Evolutionary conservation across 2,113 vertebrate species (phyloP).

Genomic region (Zootoca vivipara): DNA sequence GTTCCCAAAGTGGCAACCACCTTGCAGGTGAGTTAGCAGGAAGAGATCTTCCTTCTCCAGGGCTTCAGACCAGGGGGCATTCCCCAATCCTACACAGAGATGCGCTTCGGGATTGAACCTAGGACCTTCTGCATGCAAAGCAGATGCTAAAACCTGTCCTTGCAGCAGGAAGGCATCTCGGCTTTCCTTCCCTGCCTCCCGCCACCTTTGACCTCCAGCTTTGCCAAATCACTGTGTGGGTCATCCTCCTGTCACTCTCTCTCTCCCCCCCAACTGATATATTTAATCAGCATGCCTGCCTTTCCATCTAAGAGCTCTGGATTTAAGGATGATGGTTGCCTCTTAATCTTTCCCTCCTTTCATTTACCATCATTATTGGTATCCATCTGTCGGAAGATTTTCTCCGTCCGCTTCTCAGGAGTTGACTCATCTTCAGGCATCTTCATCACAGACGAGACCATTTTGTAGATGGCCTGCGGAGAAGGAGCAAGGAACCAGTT

Average conservation of each 20-base stretch:
- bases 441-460: conserved; percentile 99
- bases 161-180: fast-evolving
- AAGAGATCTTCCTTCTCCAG: too few species aligned
- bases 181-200: too few species aligned
- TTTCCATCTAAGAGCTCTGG: conserved; percentile 34
- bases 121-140: too few species aligned
- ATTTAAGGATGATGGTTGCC: conserved; percentile 60
- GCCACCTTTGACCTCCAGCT: too few species aligned
- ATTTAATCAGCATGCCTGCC: conserved; percentile 50
- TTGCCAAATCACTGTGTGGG: background rate
- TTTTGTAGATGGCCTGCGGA: conserved; percentile 97
- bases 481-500: background rate
- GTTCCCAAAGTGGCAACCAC: too few species aligned
- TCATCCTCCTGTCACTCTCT: fast-evolving
- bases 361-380: conserved; percentile 96
- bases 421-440: conserved; percentile 99
- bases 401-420: conserved; percentile 97
- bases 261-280: background rate
- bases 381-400: conserved; percentile 99
- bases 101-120: too few species aligned
- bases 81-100: too few species aligned
- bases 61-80: too few species aligned
- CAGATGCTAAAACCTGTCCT: background rate
- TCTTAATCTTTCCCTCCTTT: conserved; percentile 60
- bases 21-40: too few species aligned